phyloP scores from a whole-genome alignment of 2,113 vertebrate species.

The Chlamydotis undulata region DNA sequence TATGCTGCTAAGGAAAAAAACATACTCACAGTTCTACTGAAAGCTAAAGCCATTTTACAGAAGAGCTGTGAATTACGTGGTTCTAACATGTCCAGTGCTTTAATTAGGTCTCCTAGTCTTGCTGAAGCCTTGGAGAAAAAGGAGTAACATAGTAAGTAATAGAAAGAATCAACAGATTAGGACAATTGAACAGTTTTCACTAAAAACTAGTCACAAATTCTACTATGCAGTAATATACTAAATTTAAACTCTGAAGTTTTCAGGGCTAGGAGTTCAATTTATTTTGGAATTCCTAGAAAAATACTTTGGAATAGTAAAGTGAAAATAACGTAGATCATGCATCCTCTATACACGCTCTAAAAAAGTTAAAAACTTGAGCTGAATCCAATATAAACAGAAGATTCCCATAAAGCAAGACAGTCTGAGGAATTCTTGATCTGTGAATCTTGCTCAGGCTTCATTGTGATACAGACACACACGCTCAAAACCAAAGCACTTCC shows the following conservation, averaged over 20 bases:
- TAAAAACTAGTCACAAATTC: background rate
- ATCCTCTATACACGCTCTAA: background rate
- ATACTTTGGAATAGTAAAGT: background rate
- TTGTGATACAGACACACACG: background rate
- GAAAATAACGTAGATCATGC: background rate
- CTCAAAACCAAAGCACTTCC: background rate
- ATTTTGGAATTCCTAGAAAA: background rate
- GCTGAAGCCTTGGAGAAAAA: constrained; percentile 79
- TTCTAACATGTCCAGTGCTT: constrained; percentile 83
- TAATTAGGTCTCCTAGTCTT: constrained; percentile 83
- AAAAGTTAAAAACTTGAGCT: background rate
- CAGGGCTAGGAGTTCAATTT: background rate
- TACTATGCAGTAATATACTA: background rate
- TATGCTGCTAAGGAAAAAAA: background rate
- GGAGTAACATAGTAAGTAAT: background rate
- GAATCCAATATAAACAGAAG: background rate
- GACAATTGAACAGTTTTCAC: background rate
- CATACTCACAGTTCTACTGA: constrained; percentile 89
- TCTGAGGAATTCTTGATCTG: background rate
- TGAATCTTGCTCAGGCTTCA: background rate
- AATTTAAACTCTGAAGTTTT: background rate
- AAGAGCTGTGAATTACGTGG: constrained; percentile 87
- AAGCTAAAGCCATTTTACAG: constrained; percentile 88
- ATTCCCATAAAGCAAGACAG: background rate
- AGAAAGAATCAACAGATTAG: background rate